Evolutionary conservation across 1,140 invertebrate genomes (phyloP).

Genomic region (Platorchestia sp.): DNA sequence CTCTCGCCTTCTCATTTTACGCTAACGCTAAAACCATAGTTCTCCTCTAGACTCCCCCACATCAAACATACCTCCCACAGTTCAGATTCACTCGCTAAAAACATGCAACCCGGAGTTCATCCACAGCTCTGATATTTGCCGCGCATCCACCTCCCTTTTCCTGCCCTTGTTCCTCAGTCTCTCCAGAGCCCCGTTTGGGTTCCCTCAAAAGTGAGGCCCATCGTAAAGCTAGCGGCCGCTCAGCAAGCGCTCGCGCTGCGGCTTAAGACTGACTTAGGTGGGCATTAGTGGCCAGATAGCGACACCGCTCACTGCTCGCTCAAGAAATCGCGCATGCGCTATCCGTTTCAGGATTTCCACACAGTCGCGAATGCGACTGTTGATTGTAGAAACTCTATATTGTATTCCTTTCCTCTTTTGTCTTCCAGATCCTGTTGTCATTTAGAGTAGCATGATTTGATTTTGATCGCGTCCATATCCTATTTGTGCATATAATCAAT

Average conservation of each 20-base stretch:
- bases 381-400: background rate
- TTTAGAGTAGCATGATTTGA: background rate
- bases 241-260: background rate
- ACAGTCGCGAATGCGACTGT: background rate
- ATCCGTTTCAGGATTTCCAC: background rate
- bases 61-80: too few relatives aligned
- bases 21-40: too few relatives aligned
- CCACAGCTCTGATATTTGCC: background rate
- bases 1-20: too few relatives aligned
- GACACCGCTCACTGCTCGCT: background rate
- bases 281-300: constrained; percentile 10
- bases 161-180: background rate
- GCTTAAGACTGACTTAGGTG: background rate
- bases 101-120: background rate
- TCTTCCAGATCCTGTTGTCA: background rate
- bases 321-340: background rate
- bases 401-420: background rate
- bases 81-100: too few relatives aligned
- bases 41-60: too few relatives aligned
- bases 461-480: background rate
- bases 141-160: background rate
- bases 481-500: background rate
- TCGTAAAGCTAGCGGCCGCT: background rate
- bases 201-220: background rate
- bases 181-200: background rate